Evolutionary conservation across 2,888 invertebrate species (phyloP).

Genomic region (Calephelis perditalis): DNA sequence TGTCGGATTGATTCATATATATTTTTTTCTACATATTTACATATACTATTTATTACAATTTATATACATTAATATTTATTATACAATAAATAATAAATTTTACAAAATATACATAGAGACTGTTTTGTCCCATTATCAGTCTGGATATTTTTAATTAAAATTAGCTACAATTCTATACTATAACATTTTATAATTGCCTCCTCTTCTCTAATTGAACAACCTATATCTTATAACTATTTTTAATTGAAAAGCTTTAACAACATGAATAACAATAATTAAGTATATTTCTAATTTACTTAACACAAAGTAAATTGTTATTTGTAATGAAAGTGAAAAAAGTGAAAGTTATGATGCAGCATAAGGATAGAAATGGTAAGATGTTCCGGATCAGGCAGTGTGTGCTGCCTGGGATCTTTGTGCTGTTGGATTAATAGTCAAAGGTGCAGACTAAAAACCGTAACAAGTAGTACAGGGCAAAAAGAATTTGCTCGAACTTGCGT

Average conservation of each 20-base stretch:
- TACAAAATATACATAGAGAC: constrained; percentile 31
- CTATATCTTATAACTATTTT: constrained; percentile 27
- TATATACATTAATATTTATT: constrained; percentile 21
- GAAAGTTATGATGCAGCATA: too few relatives aligned
- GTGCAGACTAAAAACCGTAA: too few relatives aligned
- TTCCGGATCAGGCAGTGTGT: too few relatives aligned
- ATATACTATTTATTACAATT: constrained; percentile 24
- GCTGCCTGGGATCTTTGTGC: too few relatives aligned
- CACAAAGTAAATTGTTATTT: constrained; percentile 37
- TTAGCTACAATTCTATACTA: constrained; percentile 23
- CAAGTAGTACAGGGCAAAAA: too few relatives aligned
- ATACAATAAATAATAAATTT: constrained; percentile 37
- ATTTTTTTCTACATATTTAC: constrained; percentile 36
- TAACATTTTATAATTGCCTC: constrained; percentile 15
- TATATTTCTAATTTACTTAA: constrained; percentile 34
- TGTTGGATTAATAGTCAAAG: too few relatives aligned
- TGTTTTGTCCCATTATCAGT: constrained; percentile 43
- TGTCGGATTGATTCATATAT: constrained; percentile 42
- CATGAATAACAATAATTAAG: constrained; percentile 51
- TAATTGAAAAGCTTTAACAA: constrained; percentile 61
- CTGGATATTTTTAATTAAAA: constrained; percentile 40
- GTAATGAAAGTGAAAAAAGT: too few relatives aligned
- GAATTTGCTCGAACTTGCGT: too few relatives aligned
- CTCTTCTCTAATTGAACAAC: neutral
- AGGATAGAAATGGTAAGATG: too few relatives aligned